These are phyloP conservation scores for Chesias legatella DNA, from an alignment of 2,888 invertebrate species.

Conservation along the genomic window DNA sequence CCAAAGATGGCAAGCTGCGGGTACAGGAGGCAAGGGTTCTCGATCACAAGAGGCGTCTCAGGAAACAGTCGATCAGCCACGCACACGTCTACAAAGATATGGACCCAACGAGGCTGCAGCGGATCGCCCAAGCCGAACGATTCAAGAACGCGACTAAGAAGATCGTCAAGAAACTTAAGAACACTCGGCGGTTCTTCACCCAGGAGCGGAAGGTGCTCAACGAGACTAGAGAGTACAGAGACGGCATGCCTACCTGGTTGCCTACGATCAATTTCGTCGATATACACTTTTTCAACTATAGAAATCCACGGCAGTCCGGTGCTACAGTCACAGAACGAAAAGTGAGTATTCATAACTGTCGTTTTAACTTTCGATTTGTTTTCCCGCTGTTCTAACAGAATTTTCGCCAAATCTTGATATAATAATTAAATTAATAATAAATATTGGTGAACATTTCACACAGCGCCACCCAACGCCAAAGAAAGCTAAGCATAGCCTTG, in stretches of 20 bases:
- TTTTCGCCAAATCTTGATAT: too few species aligned
- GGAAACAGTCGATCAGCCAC: conserved; percentile 37
- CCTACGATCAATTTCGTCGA: conserved; percentile 69
- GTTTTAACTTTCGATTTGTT: too few species aligned
- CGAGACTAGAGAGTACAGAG: conserved; percentile 57
- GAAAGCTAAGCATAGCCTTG: too few species aligned
- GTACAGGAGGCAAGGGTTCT: conserved; percentile 28
- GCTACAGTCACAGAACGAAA: conserved; percentile 56
- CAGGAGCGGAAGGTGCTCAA: conserved; percentile 52
- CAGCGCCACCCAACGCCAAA: too few species aligned
- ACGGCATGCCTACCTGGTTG: conserved; percentile 66
- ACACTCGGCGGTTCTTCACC: conserved; percentile 58
- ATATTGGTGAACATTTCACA: too few species aligned
- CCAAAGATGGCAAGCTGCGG: conserved; percentile 44
- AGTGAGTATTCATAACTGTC: conserved; percentile 48
- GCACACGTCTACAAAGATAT: conserved; percentile 52
- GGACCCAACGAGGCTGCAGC: conserved; percentile 40
- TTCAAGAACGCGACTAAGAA: conserved; percentile 58
- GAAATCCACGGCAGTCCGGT: conserved; percentile 39
- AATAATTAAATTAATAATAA: too few species aligned
- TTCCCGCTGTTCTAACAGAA: too few species aligned
- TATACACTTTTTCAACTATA: conserved; percentile 61
- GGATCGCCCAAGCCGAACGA: conserved; percentile 44
- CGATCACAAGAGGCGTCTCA: conserved; percentile 39
- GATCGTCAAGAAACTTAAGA: conserved; percentile 59